Conservation (phyloP, 2,797 vertebrate species). For the Mormyrus proboscirostris region DNA sequence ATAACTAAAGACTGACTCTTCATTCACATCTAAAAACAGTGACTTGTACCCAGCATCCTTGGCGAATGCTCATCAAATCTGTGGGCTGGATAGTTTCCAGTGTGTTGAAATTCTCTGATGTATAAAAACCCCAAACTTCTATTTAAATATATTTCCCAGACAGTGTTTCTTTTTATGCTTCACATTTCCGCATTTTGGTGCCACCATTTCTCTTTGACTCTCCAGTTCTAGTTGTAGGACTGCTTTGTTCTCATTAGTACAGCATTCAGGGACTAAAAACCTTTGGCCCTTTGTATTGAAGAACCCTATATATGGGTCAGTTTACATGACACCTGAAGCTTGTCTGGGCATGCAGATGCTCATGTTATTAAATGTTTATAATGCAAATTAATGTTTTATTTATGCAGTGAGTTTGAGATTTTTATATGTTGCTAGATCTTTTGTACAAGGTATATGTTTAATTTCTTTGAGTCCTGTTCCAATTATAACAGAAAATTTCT, state of each 20-base stretch:
- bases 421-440: background rate
- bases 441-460: background rate
- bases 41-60: background rate
- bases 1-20: background rate
- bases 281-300: background rate
- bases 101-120: background rate
- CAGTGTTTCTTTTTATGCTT: background rate
- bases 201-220: background rate
- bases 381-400: background rate
- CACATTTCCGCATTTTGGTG: background rate
- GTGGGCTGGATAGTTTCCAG: background rate
- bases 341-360: background rate
- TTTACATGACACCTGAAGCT: background rate
- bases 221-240: background rate
- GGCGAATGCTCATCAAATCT: background rate
- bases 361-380: background rate
- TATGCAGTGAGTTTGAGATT: background rate
- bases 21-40: background rate
- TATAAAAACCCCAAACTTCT: background rate
- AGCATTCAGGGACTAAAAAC: background rate
- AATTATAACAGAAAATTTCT: slow-evolving; percentile 30
- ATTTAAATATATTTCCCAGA: background rate
- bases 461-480: background rate
- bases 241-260: background rate
- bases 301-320: background rate